Evolutionary conservation across 1,140 invertebrate species (phyloP).

Genomic region (Ostrea edulis): DNA sequence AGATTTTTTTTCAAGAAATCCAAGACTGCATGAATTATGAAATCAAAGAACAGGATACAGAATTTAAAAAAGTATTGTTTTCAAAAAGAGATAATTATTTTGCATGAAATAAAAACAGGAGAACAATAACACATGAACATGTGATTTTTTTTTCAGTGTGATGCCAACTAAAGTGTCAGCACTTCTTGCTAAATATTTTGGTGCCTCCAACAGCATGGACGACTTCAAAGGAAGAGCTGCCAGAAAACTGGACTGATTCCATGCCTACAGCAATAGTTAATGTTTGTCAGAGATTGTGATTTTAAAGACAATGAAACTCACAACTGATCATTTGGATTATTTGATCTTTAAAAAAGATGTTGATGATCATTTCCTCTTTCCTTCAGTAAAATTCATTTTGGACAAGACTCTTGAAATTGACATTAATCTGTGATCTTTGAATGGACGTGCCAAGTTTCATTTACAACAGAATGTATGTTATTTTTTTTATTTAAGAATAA

Average conservation of each 20-base stretch:
- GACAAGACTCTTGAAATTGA: too few relatives aligned
- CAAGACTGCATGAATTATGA: background rate
- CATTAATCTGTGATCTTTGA: too few relatives aligned
- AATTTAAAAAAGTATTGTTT: background rate
- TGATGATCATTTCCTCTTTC: too few relatives aligned
- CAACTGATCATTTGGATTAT: background rate
- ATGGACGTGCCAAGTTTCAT: too few relatives aligned
- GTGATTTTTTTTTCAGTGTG: conserved; percentile 47
- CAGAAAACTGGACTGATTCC: background rate
- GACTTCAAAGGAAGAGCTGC: conserved; percentile 51
- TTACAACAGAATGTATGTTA: too few relatives aligned
- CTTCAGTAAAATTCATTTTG: too few relatives aligned
- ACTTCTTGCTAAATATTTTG: conserved; percentile 49
- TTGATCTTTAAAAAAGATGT: background rate
- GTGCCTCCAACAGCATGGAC: conserved; percentile 55
- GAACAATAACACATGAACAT: background rate
- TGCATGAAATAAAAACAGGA: background rate
- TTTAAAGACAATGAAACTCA: background rate
- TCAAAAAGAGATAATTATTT: background rate
- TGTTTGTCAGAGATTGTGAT: background rate
- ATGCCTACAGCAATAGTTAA: background rate
- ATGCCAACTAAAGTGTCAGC: conserved; percentile 50
- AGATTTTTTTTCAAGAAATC: too few relatives aligned
- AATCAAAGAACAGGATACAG: background rate
- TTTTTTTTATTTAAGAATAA: too few relatives aligned